Base-by-base conservation (phyloP, 2,888 invertebrate species). In the Agriopis marginaria region DNA sequence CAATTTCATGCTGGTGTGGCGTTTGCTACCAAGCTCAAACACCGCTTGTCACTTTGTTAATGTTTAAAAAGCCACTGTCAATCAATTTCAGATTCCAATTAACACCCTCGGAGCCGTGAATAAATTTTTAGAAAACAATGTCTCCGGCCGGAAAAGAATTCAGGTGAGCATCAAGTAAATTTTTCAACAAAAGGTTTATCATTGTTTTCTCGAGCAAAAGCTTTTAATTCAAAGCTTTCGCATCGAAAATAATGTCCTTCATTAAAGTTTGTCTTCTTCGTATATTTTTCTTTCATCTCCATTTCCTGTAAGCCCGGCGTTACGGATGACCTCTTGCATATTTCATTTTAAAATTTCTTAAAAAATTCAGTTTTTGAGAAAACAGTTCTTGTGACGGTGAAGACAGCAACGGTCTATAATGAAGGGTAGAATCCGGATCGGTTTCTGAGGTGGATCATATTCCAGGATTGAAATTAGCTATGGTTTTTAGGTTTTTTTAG, bases 21-120 rank as follows among this genome's bases (percentile, higher is more conserved):
- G 10, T 39, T 45, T 23, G 45, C 45, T 23, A 56, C 8, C 23
- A 45, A 47, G 45, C 58, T 1, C 44, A 58, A 58, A 45, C 23
- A 17, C 23, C 23, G 58, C 45, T 45, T 58, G 58, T 32, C 58
- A 58, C 11, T 58, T 32, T 42, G 9, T 10, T n/a, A 50, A 54
- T 63, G 40, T 32, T 32, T 39, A 17, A 53, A 62, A 53, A 45
- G 23, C 53, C 23, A 42, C 14, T 51, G 61, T 47, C 44, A 53
- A 64, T 54, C 42, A 71, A 76, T 92, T 92, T 75, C 88, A 96
- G 96, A 96, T 96, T 77, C 96, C 96, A 68, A 96, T 96, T 80
- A 95, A 96, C 60, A 95, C 96, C 0, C 86, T 96, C 64, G 94
- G 95, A 49, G 96, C 96, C 10, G 96, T 96, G 1, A 96, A 95